These are phyloP conservation scores for Semnopithecus entellus DNA, from an alignment of 2,113 vertebrate species.

Conservation along the genomic window DNA sequence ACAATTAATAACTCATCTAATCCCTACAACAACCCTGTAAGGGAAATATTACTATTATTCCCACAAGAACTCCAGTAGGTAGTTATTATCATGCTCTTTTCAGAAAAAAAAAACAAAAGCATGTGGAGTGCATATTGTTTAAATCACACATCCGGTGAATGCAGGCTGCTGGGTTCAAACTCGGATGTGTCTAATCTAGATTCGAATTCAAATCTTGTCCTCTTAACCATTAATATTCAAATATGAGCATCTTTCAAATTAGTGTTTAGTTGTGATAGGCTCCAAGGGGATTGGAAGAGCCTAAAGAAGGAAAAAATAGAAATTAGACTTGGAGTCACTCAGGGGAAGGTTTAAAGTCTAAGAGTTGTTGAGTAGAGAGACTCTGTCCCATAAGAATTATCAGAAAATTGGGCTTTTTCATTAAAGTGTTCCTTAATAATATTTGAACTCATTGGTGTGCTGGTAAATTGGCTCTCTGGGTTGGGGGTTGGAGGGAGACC, in stretches of 20 bases:
- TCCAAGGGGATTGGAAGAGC: background rate
- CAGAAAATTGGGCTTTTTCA: background rate
- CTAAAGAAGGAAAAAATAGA: background rate
- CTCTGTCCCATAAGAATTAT: background rate
- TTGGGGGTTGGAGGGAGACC: background rate
- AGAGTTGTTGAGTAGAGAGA: background rate
- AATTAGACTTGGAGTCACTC: background rate
- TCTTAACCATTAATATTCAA: background rate
- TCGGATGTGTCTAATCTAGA: background rate
- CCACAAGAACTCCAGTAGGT: background rate
- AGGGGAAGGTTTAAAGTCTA: background rate
- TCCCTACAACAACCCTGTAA: background rate
- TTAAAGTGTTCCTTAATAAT: background rate
- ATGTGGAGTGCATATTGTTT: background rate
- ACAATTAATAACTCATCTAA: background rate
- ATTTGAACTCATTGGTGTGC: background rate
- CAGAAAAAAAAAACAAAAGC: background rate
- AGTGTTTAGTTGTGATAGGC: background rate
- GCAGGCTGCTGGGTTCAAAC: background rate
- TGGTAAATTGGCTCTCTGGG: background rate
- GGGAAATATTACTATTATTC: background rate
- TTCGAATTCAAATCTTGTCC: background rate
- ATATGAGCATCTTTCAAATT: background rate
- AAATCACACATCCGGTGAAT: background rate
- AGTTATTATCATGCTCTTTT: background rate